Evolutionary conservation across 2,797 vertebrate genomes (phyloP).

Genomic region (Pelobates cultripes): DNA sequence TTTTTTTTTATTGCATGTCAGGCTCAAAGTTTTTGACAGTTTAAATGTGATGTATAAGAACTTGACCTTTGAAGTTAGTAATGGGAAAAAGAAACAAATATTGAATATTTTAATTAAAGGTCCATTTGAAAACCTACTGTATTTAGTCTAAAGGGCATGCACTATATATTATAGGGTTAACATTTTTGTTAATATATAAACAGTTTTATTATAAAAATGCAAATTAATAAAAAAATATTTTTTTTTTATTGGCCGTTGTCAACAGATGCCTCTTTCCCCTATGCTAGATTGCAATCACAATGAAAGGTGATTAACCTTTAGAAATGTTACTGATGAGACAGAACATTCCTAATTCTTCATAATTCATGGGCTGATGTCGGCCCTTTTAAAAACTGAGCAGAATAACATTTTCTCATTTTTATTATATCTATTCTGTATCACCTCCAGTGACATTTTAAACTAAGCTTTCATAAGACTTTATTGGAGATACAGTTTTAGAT

Average conservation of each 20-base stretch:
- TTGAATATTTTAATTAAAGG: too few species aligned
- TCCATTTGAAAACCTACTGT: too few species aligned
- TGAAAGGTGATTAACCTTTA: constrained; percentile 56
- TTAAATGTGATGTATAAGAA: too few species aligned
- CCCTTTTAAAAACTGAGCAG: constrained; percentile 51
- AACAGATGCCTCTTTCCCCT: constrained; percentile 30
- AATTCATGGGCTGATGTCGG: constrained; percentile 44
- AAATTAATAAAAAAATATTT: not conserved
- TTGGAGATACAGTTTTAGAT: constrained; percentile 28
- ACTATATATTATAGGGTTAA: too few species aligned
- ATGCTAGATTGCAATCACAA: constrained; percentile 45
- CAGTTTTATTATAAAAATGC: too few species aligned
- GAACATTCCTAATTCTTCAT: constrained; percentile 42
- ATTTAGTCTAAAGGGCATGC: too few species aligned
- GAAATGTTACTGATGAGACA: constrained; percentile 51
- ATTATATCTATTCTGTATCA: constrained; percentile 33
- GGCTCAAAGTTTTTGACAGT: too few species aligned
- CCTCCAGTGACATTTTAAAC: constrained; percentile 44
- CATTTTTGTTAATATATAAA: too few species aligned
- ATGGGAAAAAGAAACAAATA: too few species aligned
- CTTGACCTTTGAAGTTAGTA: too few species aligned
- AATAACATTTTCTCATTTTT: constrained; percentile 50
- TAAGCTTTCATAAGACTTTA: constrained; percentile 47
- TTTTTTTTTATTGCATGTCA: too few species aligned
- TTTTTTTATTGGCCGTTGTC: constrained; percentile 14